Evolutionary conservation across 2,888 invertebrate genomes (phyloP), one percentile per base, ranked within the genome.

Genomic region (Macrosoma leucophasiata): DNA sequence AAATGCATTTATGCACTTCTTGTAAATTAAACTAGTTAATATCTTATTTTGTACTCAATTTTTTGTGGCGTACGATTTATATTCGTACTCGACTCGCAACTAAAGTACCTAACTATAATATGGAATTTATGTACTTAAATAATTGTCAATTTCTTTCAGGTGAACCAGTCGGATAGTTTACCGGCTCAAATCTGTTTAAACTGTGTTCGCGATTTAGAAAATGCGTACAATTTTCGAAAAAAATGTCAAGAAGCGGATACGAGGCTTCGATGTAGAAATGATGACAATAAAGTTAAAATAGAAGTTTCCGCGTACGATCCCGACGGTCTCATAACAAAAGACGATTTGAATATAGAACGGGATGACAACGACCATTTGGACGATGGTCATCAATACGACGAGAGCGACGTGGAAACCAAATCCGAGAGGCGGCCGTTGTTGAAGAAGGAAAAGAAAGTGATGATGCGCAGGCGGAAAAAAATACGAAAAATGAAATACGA

Each of bases 211-310:
- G 75, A 79, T 37, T 49, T 85, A 30, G 75, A 82, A 39, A 71
- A 62, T 29, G 84, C 84, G 3, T 84, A 71, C 50, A 82, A 75
- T 50, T 85, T 85, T 41, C 59, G 84, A 43, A 62, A 65, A 36
- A 78, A 75, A 69, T 85, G 84, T 56, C 81, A 77, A 48, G 65
- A 72, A 10, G 50, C 66, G 1, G 81, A 84, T 36, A 68, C 69
- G 50, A 60, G 64, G 14, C 57, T 67, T 5, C 61, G 74, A 20
- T 53, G 36, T 22, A 44, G 47, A 33, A 29, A 26, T 29, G 23
- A 41, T 12, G 28, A 38, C 1, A 48, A 51, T 14, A 50, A 47
- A 26, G 62, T 81, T 13, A 79, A 79, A 62, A 29, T 63, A 0
- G 76, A 79, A 56, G 32, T 59, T 18, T 36, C 39, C 13, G 4